Percentiles rank a stretch among this genome's conserved stretches.
phyloP scores from a whole-genome alignment of 2,797 vertebrate species.

The Pangasius mekongensis region DNA sequence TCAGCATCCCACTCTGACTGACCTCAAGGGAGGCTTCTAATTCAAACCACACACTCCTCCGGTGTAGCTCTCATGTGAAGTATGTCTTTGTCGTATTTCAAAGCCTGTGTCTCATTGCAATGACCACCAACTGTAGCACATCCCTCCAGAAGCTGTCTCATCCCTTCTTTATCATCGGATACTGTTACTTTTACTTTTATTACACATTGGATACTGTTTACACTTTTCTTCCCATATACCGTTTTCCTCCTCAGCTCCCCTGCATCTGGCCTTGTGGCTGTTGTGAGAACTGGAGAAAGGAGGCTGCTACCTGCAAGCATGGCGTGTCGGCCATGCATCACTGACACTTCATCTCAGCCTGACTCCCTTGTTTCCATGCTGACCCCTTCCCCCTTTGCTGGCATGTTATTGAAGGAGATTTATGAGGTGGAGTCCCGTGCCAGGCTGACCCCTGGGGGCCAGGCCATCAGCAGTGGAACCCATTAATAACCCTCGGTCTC shows the following conservation, averaged over 20 bases:
- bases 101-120: constrained; percentile 25
- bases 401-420: constrained; percentile 96
- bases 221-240: neutral
- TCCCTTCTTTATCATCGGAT: constrained; percentile 49
- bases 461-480: constrained; percentile 80
- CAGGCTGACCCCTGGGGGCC: constrained; percentile 86
- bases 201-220: neutral
- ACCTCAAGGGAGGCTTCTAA: constrained; percentile 41
- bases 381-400: constrained; percentile 86
- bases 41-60: constrained; percentile 48
- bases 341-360: constrained; percentile 88
- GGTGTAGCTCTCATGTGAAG: constrained; percentile 4
- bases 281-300: neutral
- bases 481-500: constrained; percentile 90
- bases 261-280: constrained; percentile 63
- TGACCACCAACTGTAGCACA: neutral
- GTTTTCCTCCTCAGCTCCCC: constrained; percentile 56
- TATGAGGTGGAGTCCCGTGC: constrained; percentile 86
- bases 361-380: constrained; percentile 89
- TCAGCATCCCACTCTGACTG: constrained; percentile 9
- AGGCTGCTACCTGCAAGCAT: constrained; percentile 55
- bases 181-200: neutral
- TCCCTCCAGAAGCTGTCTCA: constrained; percentile 20
- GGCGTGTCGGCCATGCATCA: constrained; percentile 58
- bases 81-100: constrained; percentile 33